Base-by-base conservation (phyloP, 2,888 invertebrate genomes). In the Zhengitettix transpicula region DNA sequence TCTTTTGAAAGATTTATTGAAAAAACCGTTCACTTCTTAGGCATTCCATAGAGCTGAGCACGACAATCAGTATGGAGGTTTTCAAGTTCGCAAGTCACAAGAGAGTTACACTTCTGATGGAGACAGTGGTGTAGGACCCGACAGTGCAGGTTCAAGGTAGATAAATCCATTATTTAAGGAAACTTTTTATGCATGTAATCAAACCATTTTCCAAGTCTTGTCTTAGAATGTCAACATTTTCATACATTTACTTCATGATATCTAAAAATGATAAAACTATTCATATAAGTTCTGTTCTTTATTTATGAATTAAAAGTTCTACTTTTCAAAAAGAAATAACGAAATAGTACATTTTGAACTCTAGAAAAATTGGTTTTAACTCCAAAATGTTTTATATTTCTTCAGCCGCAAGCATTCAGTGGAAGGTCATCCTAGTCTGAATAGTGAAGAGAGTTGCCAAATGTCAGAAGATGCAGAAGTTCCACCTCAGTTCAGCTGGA, bases 81-180 rank as follows among this genome's bases (percentile, higher is more conserved):
- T 68, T 16, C 71, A 71, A 60, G 67, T 68, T 9, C 67, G 71
- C 52, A 67, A 69, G 63, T 67, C 71, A 54, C 81, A 84, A 70
- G 88, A 88, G 69, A 89, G 89, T 9, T 77, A 85, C 47, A 80
- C 85, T 28, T 90, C 90, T 0, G 90, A 90, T 70, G 86, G 87
- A 0, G 92, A 92, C 73, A 91, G 90, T 65, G 92, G 92, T 0
- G 90, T 92, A 0, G 91, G 88, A 9, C 85, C 85, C 0, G 91
- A 91, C 67, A 87, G 86, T 5, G 68, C 80, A 66, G 83, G 84
- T 12, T 89, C 90, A 0, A 90, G 72, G 71, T 71, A 60, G 62
- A 42, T 12, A 40, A 1, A 9, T 10, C 11, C 47, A 16, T 52
- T 60, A 47, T 56, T 60, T 28, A 28, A 28, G 28, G 7, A 2